A percentile compares a stretch with the other conserved stretches of the same genome.
phyloP scores from a whole-genome alignment of 2,888 invertebrate species.

The Clistopyga incitator region DNA sequence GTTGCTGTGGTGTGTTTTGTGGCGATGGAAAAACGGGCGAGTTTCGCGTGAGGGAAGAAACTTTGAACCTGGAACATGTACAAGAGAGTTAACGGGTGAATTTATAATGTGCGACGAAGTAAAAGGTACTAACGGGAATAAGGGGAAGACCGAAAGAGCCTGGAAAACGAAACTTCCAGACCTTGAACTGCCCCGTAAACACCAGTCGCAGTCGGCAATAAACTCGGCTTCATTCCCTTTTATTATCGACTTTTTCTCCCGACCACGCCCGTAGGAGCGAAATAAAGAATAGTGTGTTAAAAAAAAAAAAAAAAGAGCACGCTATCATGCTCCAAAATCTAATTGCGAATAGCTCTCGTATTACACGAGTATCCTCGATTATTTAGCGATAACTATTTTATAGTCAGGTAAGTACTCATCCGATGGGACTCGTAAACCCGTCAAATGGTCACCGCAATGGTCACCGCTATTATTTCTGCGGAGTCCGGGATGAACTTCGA shows the following conservation, averaged over 20 bases:
- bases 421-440: slow-evolving; percentile 11
- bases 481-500: neutral
- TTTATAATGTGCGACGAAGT: neutral
- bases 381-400: slow-evolving; percentile 32
- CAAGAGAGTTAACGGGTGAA: too few relatives aligned
- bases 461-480: neutral
- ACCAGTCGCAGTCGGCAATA: slow-evolving; percentile 15
- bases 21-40: slow-evolving; percentile 16
- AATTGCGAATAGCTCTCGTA: neutral
- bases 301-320: neutral
- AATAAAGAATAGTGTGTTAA: neutral
- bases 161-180: slow-evolving; percentile 12
- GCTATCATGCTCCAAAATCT: neutral
- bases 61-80: neutral
- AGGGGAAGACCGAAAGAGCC: neutral
- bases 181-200: slow-evolving; percentile 28
- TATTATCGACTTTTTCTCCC: slow-evolving; percentile 29
- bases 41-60: slow-evolving; percentile 30
- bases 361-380: neutral
- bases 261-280: neutral
- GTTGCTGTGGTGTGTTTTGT: neutral
- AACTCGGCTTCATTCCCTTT: slow-evolving; percentile 53
- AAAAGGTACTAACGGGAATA: neutral
- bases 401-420: neutral
- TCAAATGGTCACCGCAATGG: slow-evolving; percentile 9